A percentile compares a stretch with the other conserved stretches of the same genome.
These are phyloP conservation scores for Acanthosoma haemorrhoidale DNA, from an alignment of 2,888 invertebrate species.

Conservation along the genomic window DNA sequence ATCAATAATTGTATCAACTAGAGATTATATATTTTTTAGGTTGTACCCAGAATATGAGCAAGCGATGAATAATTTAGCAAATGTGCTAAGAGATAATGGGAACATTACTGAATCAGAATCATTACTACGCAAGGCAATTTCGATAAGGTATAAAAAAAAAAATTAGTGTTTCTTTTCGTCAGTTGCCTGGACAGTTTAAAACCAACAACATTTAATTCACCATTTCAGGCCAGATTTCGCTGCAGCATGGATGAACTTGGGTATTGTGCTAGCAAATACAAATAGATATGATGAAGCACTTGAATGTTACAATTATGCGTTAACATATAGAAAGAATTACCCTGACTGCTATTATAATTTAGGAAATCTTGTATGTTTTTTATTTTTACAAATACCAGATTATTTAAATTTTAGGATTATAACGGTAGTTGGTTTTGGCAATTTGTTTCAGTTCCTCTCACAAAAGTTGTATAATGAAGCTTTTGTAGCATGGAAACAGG, in stretches of 20 bases:
- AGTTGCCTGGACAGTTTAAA: too few relatives aligned
- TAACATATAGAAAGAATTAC: slow-evolving; percentile 70
- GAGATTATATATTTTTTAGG: too few relatives aligned
- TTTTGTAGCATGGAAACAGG: slow-evolving; percentile 72
- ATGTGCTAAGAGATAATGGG: slow-evolving; percentile 69
- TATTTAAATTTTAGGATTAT: too few relatives aligned
- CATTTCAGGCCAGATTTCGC: slow-evolving; percentile 72
- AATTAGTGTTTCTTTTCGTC: neutral
- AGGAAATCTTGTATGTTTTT: slow-evolving; percentile 73
- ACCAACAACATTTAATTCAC: neutral
- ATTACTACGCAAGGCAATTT: slow-evolving; percentile 66
- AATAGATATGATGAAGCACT: slow-evolving; percentile 67
- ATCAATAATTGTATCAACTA: too few relatives aligned
- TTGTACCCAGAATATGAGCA: slow-evolving; percentile 79
- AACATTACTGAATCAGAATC: slow-evolving; percentile 64
- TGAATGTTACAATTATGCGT: slow-evolving; percentile 71
- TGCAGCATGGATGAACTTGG: slow-evolving; percentile 97
- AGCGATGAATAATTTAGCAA: slow-evolving; percentile 90
- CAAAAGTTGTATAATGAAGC: slow-evolving; percentile 68
- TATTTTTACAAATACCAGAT: neutral
- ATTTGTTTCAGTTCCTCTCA: slow-evolving; percentile 65
- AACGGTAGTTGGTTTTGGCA: too few relatives aligned
- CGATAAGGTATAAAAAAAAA: slow-evolving; percentile 56
- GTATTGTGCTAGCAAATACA: slow-evolving; percentile 77
- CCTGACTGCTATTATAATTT: slow-evolving; percentile 92